Base-by-base conservation (phyloP, 1,140 invertebrate species). In the Lamellibrachia luymesi region DNA sequence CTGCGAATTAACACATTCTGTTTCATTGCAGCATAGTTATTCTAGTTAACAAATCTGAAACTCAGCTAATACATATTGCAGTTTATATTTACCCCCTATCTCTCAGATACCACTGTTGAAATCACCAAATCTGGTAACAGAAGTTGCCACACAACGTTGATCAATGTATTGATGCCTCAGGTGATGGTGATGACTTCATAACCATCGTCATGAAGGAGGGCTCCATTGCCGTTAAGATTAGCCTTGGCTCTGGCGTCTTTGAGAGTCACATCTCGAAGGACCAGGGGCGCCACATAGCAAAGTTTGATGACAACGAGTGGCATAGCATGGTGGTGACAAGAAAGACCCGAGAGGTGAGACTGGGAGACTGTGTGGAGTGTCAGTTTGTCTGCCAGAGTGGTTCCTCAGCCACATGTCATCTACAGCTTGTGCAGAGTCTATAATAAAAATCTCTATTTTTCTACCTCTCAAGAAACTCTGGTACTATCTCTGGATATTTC, bases 271-370 rank as follows among this genome's bases (percentile, higher is more conserved):
- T 80, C 64, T 80, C 64, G 13, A 17, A 10, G 64, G 64, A 80
- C 13, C 13, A 2, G 2, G 64, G 64, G 13, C 64, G 25, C 64
- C 64, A 80, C 13, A 22, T 91, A n/a, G 91, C 17, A 10, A 50
- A 91, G 49, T 93, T 93, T 56, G 92, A 93, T 89, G 92, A 93
- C 92, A 93, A 93, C 92, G 10, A 51, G 38, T 93, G 92, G 92
- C 92, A 93, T 56, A 38, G 89, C 92, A 22, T 93, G 8, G n/a
- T 93, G 4, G 89, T 93, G 8, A 90, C 51, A 50, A 50, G 92
- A 38, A 7, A 90, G 38, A 13, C 92, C 13, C 13, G 92, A n/a
- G 92, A 93, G 64, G 92, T 93, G 38, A 90, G 92, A 22, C 8
- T 90, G 52, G 52, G 13, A 6, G 13, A 56, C 52, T 56, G 52